phyloP scores from a whole-genome alignment of 2,888 invertebrate species.

The Augochlorella aurata region DNA sequence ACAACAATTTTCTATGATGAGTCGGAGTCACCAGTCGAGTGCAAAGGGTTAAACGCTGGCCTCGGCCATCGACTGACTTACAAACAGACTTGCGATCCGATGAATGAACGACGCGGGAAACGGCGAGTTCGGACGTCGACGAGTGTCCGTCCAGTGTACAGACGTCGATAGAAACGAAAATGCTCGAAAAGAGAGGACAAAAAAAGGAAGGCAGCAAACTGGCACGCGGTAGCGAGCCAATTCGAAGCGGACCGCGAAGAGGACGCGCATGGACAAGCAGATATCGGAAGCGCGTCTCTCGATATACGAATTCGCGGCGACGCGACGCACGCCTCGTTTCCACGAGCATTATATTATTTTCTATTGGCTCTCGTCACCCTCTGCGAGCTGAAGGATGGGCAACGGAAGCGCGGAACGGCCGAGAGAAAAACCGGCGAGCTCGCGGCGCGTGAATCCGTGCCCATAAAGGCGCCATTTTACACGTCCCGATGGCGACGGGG shows the following conservation, averaged over 20 bases:
- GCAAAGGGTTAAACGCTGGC: no score
- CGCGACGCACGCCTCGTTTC: constrained; percentile 40
- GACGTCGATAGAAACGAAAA: neutral
- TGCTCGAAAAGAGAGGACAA: neutral
- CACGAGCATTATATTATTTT: constrained; percentile 49
- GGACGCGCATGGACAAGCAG: constrained; percentile 14
- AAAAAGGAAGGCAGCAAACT: neutral
- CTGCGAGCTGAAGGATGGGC: constrained; percentile 10
- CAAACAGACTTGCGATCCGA: neutral
- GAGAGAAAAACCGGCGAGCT: constrained; percentile 32
- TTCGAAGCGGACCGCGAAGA: constrained; percentile 38
- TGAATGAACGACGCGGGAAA: neutral
- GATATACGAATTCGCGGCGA: constrained; percentile 4
- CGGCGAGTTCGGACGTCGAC: neutral
- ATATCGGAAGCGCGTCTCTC: constrained; percentile 5
- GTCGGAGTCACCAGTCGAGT: no score
- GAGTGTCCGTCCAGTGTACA: neutral
- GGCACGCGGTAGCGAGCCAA: constrained; percentile 19
- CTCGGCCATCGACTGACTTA: no score
- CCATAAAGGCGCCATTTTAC: constrained; percentile 59
- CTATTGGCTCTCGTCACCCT: constrained; percentile 51
- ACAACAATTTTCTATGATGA: no score
- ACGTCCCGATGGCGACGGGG: constrained; percentile 49
- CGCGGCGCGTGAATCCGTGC: constrained; percentile 21
- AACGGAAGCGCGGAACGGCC: neutral